Percentiles rank a stretch among this genome's conserved stretches.
phyloP scores from a whole-genome alignment of 2,888 invertebrate genomes.

The Dorcus hopei region DNA sequence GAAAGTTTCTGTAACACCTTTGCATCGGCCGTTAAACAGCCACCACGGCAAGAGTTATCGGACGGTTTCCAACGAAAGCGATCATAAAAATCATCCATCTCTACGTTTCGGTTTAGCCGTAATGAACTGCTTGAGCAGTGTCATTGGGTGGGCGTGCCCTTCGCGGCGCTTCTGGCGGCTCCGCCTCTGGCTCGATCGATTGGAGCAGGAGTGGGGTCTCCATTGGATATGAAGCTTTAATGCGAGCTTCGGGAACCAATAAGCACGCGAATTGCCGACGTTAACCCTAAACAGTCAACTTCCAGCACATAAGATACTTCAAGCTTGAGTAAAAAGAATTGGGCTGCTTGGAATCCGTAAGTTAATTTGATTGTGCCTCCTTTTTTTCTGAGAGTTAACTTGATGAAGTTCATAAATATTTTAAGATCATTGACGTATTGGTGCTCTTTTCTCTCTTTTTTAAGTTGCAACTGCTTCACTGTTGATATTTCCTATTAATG shows the following conservation, averaged over 20 bases:
- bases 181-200: constrained; percentile 35
- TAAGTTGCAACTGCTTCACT: too few species aligned
- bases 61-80: constrained; percentile 16
- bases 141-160: constrained; percentile 17
- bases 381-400: too few species aligned
- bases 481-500: too few species aligned
- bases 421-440: too few species aligned
- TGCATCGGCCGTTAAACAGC: constrained; percentile 12
- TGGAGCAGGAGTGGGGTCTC: constrained; percentile 36
- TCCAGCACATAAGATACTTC: constrained; percentile 8
- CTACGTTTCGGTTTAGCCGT: constrained; percentile 36
- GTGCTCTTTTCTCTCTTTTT: too few species aligned
- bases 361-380: too few species aligned
- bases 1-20: constrained; percentile 15
- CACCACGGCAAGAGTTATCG: constrained; percentile 14
- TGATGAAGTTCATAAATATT: too few species aligned
- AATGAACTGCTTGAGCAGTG: constrained; percentile 28
- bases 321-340: not conserved
- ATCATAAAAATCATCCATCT: constrained; percentile 28
- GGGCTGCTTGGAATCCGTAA: too few species aligned
- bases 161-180: constrained; percentile 20
- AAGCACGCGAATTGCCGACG: constrained; percentile 15
- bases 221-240: constrained; percentile 35
- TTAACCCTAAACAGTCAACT: constrained; percentile 18
- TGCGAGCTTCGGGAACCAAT: constrained; percentile 31